Base-by-base conservation (phyloP, 2,888 invertebrate species). In the Saturnia pavonia region DNA sequence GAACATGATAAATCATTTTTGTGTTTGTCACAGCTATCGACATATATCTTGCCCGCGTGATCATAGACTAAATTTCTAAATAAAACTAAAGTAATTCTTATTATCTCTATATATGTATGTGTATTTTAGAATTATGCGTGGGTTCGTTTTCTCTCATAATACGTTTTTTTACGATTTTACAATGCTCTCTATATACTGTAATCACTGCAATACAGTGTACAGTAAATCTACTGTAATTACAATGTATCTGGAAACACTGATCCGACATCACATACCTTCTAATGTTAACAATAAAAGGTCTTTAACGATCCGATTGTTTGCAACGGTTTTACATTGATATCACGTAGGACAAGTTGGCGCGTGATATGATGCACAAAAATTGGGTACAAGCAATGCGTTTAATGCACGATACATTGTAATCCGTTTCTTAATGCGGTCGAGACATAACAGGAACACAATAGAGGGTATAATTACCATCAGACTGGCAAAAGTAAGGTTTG, bases 301-400 rank as follows among this genome's bases (percentile, higher is more conserved):
- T 84, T 81, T 81, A 83, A 82, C 80, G 78, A 80, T 72, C 74
- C 79, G 78, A 85, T 87, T 86, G 85, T 87, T 84, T 77, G 77
- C 73, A 71, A 70, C 74, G 80, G 79, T 74, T 77, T 84, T 80
- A 82, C 82, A 82, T 82, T 82, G 77, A 74, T 78, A 77, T 76
- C 80, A 76, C 77, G 81, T 78, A 74, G 76, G 76, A 76, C 77
- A 72, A 74, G 73, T 76, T 74, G 77, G 76, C 77, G 76, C 76
- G 80, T 76, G 74, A 78, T 78, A 75, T 73, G 78, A 78, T 83
- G 82, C 81, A 78, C 74, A 76, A 73, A 78, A 79, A 82, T 78
- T 78, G 74, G 74, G 69, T 71, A 76, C 74, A 70, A 66, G 65
- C 72, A 75, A 77, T 77, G 76, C 74, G 74, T 69, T 73, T 75